Conservation (phyloP, 2,888 invertebrate genomes). For the Sminthurinus aureus region DNA sequence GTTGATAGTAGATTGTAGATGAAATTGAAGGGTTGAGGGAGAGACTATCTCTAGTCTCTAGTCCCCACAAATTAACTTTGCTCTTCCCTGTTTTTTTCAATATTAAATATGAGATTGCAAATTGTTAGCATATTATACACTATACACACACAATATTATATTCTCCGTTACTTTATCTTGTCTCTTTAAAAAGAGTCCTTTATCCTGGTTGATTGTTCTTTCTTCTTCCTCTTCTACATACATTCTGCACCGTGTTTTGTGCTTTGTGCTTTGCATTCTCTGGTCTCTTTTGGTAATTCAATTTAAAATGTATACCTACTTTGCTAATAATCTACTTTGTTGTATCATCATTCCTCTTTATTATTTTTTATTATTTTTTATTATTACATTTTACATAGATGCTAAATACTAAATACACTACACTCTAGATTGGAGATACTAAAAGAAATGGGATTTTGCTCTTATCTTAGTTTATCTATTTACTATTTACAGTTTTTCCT, state of each 20-base stretch:
- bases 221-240: background rate
- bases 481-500: background rate
- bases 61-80: slow-evolving; percentile 21
- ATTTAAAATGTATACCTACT: slow-evolving; percentile 11
- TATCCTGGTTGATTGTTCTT: background rate
- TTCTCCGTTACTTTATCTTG: background rate
- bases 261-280: background rate
- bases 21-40: background rate
- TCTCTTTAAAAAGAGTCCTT: background rate
- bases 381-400: too few species aligned
- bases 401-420: too few species aligned
- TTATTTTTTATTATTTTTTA: too few species aligned
- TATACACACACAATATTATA: too few species aligned
- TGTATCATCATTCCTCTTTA: too few species aligned
- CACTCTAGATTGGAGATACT: background rate
- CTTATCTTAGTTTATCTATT: background rate
- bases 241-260: background rate
- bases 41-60: too few species aligned
- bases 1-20: background rate
- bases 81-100: background rate
- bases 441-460: background rate
- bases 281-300: background rate
- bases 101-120: slow-evolving; percentile 16
- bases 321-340: too few species aligned
- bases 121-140: slow-evolving; percentile 7